phyloP scores from a whole-genome alignment of 2,113 vertebrate species.

The Cebidichthys violaceus region DNA sequence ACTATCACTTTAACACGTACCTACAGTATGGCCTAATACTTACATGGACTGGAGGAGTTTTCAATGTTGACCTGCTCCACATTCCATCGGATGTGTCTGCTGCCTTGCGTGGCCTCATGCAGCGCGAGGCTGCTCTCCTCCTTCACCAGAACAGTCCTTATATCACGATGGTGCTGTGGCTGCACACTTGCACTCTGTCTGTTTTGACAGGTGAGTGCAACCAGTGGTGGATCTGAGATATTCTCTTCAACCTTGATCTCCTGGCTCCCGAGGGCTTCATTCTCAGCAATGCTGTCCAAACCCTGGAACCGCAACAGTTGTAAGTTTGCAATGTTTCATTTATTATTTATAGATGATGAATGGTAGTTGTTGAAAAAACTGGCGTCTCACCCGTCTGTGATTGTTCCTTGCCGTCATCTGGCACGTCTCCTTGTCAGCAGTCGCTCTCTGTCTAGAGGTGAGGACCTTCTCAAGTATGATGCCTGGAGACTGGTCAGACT shows the following conservation, averaged over 20 bases:
- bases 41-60: conserved; percentile 62
- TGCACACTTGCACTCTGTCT: conserved; percentile 32
- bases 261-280: conserved; percentile 15
- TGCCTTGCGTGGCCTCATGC: conserved; percentile 57
- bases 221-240: conserved; percentile 19
- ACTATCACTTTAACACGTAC: not conserved
- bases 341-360: not conserved
- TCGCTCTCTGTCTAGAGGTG: conserved; percentile 49
- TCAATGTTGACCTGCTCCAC: conserved; percentile 59
- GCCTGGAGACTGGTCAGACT: conserved; percentile 65
- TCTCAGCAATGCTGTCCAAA: conserved; percentile 23
- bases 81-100: conserved; percentile 61
- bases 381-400: conserved; percentile 57
- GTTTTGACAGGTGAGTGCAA: conserved; percentile 21
- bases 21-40: conserved; percentile 14
- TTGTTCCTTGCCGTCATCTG: not conserved
- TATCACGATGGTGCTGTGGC: conserved; percentile 57
- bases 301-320: conserved; percentile 48
- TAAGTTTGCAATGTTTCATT: not conserved
- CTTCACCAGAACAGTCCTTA: conserved; percentile 80
- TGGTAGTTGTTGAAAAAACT: not conserved
- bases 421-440: conserved; percentile 17
- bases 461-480: conserved; percentile 79
- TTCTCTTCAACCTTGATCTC: conserved; percentile 78
- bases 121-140: conserved; percentile 73